Conservation (phyloP, 2,888 invertebrate species). For the Pegoplata infirma region DNA sequence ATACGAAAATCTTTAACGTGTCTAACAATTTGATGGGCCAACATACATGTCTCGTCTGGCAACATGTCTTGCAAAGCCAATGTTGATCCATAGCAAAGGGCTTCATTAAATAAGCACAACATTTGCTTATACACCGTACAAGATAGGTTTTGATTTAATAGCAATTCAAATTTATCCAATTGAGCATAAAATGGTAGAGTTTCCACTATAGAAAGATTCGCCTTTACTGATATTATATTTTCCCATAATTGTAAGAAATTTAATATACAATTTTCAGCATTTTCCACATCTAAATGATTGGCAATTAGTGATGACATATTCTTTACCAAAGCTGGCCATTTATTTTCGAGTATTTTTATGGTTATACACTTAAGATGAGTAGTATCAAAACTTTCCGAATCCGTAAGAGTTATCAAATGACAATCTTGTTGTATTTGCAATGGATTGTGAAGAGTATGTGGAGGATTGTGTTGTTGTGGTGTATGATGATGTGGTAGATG, state of each 20-base stretch:
- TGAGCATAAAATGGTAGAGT: constrained; percentile 93
- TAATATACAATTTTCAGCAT: constrained; percentile 84
- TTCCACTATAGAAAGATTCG: constrained; percentile 92
- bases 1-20: constrained; percentile 91
- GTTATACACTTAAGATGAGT: constrained; percentile 91
- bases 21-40: constrained; percentile 91
- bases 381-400: constrained; percentile 91
- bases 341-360: constrained; percentile 89
- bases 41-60: constrained; percentile 91
- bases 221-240: constrained; percentile 92
- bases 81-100: constrained; percentile 93
- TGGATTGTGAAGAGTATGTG: constrained; percentile 8
- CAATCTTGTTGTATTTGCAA: constrained; percentile 63
- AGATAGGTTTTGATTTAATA: constrained; percentile 85
- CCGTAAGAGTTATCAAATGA: constrained; percentile 80
- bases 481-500: constrained; percentile 19
- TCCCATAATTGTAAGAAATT: constrained; percentile 93
- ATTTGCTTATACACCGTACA: constrained; percentile 91
- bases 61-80: constrained; percentile 91
- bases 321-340: constrained; percentile 89
- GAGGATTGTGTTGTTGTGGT: not conserved
- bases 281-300: constrained; percentile 70
- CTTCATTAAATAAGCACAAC: constrained; percentile 91
- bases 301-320: constrained; percentile 80
- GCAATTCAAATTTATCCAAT: constrained; percentile 87